Base-by-base conservation (phyloP, 1,140 invertebrate genomes). In the Caerostris darwini region DNA sequence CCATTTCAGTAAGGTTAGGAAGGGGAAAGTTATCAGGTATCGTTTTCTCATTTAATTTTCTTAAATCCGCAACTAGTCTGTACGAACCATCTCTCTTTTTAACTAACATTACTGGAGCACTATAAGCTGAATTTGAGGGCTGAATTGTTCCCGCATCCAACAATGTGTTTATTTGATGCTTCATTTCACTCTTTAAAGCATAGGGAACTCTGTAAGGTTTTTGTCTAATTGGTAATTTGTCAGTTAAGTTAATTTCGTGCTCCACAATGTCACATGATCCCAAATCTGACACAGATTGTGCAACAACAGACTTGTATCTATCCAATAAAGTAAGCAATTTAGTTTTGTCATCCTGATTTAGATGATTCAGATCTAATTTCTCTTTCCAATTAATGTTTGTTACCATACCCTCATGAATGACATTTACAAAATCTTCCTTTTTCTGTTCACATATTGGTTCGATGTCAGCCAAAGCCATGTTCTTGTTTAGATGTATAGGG, bases 91-190 rank as follows among this genome's bases (percentile, higher is more conserved):
- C 91, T 19, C 95, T 95, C 82, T 96, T 96, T 50, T n/a, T 94
- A 12, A 96, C 94, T 10, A 96, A 56, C 58, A 95, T 71, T 8
- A 95, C 83, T 5, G 95, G 95, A 3, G 95, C 96, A 17, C 96
- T 95, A 96, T 96, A 97, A 53, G 96, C 88, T 85, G 95, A 95
- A 8, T 95, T 95, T 0, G 96, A 96, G 0, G 94, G 95, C 50
- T 95, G 94, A 59, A 95, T 95, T 17, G 96, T 95, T 14, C 96
- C 96, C 12, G 57, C 57, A 54, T 81, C 95, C 93, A 59, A 88
- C 95, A 87, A 95, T 95, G 56, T 94, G 50, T 57, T 64, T 17
- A 96, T 93, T 7, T 61, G 61, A 5, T 89, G 88, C 7, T 59
- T 82, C 82, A 85, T 85, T 3, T 85, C 82, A 10, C 34, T 50